Evolutionary conservation across 2,113 vertebrate genomes (phyloP), one percentile per base, ranked within the genome.

Genomic region (Taxidea taxus): DNA sequence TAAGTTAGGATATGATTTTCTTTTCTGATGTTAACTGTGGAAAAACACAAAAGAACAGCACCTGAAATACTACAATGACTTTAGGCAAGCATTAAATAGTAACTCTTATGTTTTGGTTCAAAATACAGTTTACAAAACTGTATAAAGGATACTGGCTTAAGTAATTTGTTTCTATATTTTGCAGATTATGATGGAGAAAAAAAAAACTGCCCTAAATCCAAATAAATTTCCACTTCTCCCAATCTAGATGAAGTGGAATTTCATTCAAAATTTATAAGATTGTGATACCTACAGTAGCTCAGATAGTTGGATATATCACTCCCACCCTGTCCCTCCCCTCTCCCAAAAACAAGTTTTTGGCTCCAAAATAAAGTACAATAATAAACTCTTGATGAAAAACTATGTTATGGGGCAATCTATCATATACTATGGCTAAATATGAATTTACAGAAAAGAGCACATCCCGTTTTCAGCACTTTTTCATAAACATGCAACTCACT

Each of bases 401-500:
- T 99, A 98, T 98, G 97, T 98, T 97, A 95, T 97, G 98, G 98
- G 96, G 97, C 95, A 98, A 97, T 98, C 98, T 99, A 99, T 98
- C 95, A 98, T 98, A 98, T 87, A 97, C 98, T 98, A 98, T 98
- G 98, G 97, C 98, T 99, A 99, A 97, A 98, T 98, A 98, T 92
- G 93, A 98, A 98, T 98, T 98, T 98, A 98, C 97, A 98, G 98
- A 98, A 97, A 99, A 99, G 98, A 99, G 98, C 98, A 99, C 98
- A 99, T 98, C 98, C 97, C 98, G 98, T 98, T 98, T 98, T 98
- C 98, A 99, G 98, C 98, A 98, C 98, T 98, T 99, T 98, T 97
- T 98, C 98, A 99, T 98, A 98, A 99, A 99, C 99, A 99, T 99
- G 99, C 99, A 99, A 99, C 97, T 98, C 98, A 98, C 98, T 98